phyloP scores from a whole-genome alignment of 2,797 vertebrate genomes.

The Chiloscyllium punctatum region DNA sequence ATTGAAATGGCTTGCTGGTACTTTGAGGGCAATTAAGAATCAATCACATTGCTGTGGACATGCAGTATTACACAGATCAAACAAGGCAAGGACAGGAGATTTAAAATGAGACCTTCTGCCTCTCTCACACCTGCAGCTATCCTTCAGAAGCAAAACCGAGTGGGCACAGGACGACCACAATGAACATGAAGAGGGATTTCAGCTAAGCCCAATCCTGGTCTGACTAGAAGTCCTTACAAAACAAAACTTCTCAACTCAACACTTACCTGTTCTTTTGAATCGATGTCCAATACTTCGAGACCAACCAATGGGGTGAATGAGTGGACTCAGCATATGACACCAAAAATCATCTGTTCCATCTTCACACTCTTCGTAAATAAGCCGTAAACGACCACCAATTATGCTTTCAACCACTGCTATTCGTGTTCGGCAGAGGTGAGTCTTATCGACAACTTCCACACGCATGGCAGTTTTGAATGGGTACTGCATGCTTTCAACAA shows the following conservation, averaged over 20 bases:
- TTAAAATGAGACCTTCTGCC: not conserved
- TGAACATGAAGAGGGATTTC: not conserved
- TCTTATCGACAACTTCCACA: slow-evolving; percentile 97
- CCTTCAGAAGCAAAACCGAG: not conserved
- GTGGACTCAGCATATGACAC: slow-evolving; percentile 97
- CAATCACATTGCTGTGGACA: not conserved
- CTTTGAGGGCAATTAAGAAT: too few relatives aligned
- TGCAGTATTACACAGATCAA: not conserved
- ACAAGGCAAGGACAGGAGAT: not conserved
- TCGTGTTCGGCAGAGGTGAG: slow-evolving; percentile 89
- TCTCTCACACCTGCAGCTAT: too few relatives aligned
- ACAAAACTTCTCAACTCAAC: not conserved
- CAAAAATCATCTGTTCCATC: slow-evolving; percentile 94
- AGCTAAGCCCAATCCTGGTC: not conserved
- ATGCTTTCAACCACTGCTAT: slow-evolving; percentile 90
- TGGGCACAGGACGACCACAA: not conserved
- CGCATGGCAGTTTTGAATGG: slow-evolving; percentile 95
- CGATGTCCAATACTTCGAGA: slow-evolving; percentile 94
- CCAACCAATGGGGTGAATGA: slow-evolving; percentile 95
- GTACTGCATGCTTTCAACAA: slow-evolving; percentile 90
- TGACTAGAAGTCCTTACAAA: not conserved
- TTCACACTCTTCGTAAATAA: slow-evolving; percentile 92
- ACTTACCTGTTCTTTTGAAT: slow-evolving; percentile 91
- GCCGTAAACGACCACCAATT: slow-evolving; percentile 81
- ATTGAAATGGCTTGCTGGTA: too few relatives aligned